Evolutionary conservation across 2,797 vertebrate genomes (phyloP).

Genomic region (Gobionotothen gibberifrons): DNA sequence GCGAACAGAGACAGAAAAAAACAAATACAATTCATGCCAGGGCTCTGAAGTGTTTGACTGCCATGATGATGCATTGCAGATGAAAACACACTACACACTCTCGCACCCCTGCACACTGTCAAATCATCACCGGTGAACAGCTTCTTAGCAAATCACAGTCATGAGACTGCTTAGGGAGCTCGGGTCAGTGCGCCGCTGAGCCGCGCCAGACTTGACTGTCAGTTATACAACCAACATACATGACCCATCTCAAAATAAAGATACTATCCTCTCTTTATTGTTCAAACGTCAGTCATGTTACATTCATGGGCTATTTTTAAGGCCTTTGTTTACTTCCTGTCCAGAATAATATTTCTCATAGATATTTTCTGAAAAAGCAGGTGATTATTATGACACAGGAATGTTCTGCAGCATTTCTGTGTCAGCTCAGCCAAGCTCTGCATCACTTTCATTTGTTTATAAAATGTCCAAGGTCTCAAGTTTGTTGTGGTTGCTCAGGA

Average conservation of each 20-base stretch:
- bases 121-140: constrained; percentile 26
- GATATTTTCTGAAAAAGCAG: constrained; percentile 57
- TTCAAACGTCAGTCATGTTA: constrained; percentile 1
- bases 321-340: not conserved
- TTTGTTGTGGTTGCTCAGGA: constrained; percentile 52
- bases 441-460: constrained; percentile 64
- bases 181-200: constrained; percentile 33
- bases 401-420: constrained; percentile 39
- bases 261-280: constrained; percentile 1
- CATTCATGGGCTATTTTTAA: constrained; percentile 31
- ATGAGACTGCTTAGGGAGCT: constrained; percentile 49
- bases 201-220: constrained; percentile 27
- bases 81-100: constrained; percentile 6
- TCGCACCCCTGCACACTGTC: not conserved
- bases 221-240: constrained; percentile 38
- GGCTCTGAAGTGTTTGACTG: constrained; percentile 17
- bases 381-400: constrained; percentile 47
- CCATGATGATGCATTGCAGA: constrained; percentile 7
- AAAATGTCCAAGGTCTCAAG: constrained; percentile 54
- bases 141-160: constrained; percentile 42
- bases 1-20: constrained; percentile 39
- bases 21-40: constrained; percentile 24
- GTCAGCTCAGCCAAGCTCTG: constrained; percentile 1
- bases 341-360: constrained; percentile 6
- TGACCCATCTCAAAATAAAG: constrained; percentile 25